Evolutionary conservation across 2,113 vertebrate species (phyloP), one percentile per base, ranked within the genome.

Genomic region (Vanacampus margaritifer): DNA sequence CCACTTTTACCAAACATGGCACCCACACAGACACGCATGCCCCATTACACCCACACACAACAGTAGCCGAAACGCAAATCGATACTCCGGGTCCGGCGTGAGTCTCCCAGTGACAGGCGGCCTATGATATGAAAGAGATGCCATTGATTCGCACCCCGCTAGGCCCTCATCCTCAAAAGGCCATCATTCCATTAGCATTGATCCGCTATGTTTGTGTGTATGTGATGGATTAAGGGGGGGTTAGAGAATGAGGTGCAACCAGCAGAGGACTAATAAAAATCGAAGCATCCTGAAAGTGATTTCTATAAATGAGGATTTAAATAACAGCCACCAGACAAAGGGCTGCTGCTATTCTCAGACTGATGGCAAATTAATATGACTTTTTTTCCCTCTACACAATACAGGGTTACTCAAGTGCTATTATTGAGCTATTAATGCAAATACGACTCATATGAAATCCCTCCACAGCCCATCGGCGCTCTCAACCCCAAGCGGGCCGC

Each of bases 401-500:
- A 28, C 53, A 6, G 48, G 48, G 21, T 51, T n/a, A 23, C n/a
- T 51, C 48, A 11, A 51, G n/a, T 23, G 19, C 48, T 51, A 51
- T 51, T 51, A 23, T 11, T 23, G 21, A 51, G 48, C 8, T 14
- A 11, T 51, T 51, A 23, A 51, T 51, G 3, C 21, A 7, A 17
- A 19, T 8, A 19, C 17, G n/a, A 51, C 0, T 51, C 11, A 51
- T 51, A 9, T 58, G 23, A 11, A 12, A 5, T 71, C 9, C 51
- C 58, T 74, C 60, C 46, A 14, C 62, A 99, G 97, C 97, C 97
- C 45, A 61, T 99, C 48, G 97, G 97, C 84, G 96, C 97, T 32
- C 89, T 99, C 79, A 99, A 99, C 88, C 97, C 97, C 59, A 98
- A 98, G 91, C 92, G 97, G 85, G 97, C 95, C 21, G 95, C 95